Conservation (phyloP, 1,140 invertebrate species). For the Heterodera carotae region DNA sequence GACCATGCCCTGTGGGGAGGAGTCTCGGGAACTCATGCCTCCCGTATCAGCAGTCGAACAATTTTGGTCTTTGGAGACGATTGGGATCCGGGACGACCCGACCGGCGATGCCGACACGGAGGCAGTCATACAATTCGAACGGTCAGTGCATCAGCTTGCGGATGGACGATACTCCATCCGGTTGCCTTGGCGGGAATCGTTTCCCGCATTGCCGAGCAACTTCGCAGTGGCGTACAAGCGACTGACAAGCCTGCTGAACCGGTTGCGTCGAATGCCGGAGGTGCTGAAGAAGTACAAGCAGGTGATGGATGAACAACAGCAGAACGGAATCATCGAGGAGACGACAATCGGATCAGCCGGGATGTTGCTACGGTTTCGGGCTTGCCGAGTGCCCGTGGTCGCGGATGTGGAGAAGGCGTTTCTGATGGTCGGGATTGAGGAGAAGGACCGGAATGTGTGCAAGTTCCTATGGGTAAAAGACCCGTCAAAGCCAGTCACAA, state of each 20-base stretch:
- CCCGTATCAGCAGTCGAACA: conserved; percentile 11
- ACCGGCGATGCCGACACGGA: conserved; percentile 19
- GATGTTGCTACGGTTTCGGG: background rate
- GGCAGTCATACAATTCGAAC: conserved; percentile 7
- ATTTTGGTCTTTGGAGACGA: conserved; percentile 39
- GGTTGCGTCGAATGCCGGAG: conserved; percentile 3
- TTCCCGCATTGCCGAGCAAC: conserved; percentile 20
- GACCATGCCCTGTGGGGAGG: too few relatives aligned
- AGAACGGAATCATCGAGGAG: conserved; percentile 17
- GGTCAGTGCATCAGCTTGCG: background rate
- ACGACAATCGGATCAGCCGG: background rate
- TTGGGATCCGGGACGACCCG: conserved; percentile 41
- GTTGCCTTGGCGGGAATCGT: conserved; percentile 22
- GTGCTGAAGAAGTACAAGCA: conserved; percentile 18
- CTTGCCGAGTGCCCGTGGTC: too few relatives aligned
- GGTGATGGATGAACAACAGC: background rate
- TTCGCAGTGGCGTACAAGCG: conserved; percentile 2
- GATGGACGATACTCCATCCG: conserved; percentile 19
- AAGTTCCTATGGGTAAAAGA: conserved; percentile 24
- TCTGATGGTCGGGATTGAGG: conserved; percentile 37
- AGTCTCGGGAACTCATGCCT: background rate
- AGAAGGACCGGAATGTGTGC: conserved; percentile 24
- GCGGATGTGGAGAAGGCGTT: conserved; percentile 19
- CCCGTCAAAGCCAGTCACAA: too few relatives aligned
- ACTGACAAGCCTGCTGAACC: background rate